These are phyloP conservation scores for Brenthis ino DNA, from an alignment of 2,888 invertebrate genomes.

Conservation along the genomic window DNA sequence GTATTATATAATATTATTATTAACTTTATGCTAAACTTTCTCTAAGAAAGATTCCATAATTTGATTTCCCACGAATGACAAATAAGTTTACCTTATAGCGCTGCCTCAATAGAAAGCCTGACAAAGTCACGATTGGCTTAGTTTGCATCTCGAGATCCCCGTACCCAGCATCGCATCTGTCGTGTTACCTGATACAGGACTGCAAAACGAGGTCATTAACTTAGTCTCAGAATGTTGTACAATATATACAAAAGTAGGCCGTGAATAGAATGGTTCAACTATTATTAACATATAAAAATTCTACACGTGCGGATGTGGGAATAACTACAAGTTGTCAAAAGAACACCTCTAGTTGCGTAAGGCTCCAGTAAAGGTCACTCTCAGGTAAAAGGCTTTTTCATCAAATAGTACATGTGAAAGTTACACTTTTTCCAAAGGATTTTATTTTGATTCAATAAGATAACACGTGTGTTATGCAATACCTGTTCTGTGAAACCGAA, in stretches of 20 bases:
- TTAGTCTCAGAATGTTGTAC: conserved; percentile 56
- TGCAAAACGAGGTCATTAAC: conserved; percentile 67
- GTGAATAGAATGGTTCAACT: conserved; percentile 27
- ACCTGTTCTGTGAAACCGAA: conserved; percentile 16
- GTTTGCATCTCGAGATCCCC: conserved; percentile 74
- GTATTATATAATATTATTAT: conserved; percentile 37
- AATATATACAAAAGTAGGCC: conserved; percentile 41
- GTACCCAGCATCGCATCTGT: conserved; percentile 72
- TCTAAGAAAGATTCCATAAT: conserved; percentile 54
- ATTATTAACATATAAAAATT: conserved; percentile 44
- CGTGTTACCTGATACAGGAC: conserved; percentile 66
- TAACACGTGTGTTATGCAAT: conserved; percentile 34
- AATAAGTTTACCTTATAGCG: conserved; percentile 65
- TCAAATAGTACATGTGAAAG: conserved; percentile 30
- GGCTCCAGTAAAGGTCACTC: conserved; percentile 41
- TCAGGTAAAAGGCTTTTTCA: conserved; percentile 44
- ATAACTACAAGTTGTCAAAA: conserved; percentile 52
- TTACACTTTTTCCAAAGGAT: conserved; percentile 20
- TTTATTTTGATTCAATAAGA: conserved; percentile 21
- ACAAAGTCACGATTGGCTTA: conserved; percentile 75
- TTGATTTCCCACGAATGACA: conserved; percentile 77
- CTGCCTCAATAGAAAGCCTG: conserved; percentile 73
- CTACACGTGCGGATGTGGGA: conserved; percentile 76
- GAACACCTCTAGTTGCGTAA: conserved; percentile 57
- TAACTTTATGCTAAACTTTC: conserved; percentile 48